Evolutionary conservation across 1,140 invertebrate species (phyloP).

Genomic region (Drosophila mauritiana): DNA sequence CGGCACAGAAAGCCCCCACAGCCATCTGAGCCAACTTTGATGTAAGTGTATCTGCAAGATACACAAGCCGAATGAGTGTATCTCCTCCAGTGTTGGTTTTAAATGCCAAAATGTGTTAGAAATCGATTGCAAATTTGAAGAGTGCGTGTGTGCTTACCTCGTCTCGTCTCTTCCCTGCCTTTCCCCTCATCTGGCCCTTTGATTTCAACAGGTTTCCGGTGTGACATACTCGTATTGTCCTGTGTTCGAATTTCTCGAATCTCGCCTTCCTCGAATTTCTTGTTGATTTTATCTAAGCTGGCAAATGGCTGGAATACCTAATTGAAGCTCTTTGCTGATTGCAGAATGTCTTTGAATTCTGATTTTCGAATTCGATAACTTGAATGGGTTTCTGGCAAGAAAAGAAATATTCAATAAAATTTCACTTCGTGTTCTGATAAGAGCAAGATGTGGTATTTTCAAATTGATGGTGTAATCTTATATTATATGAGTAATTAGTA

Average conservation of each 20-base stretch:
- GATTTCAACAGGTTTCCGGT: constrained; percentile 38
- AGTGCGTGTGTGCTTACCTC: constrained; percentile 6
- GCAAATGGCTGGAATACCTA: constrained; percentile 21
- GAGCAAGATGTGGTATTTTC: not conserved
- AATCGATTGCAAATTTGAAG: constrained; percentile 46
- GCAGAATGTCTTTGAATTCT: constrained; percentile 28
- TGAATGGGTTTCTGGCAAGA: not conserved
- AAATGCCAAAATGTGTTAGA: constrained; percentile 49
- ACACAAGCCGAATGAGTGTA: constrained; percentile 36
- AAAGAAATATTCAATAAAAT: constrained; percentile 3
- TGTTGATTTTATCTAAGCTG: constrained; percentile 40
- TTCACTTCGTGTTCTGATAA: not conserved
- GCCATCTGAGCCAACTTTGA: constrained; percentile 14
- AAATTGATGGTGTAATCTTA: not conserved
- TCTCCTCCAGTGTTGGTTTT: constrained; percentile 23
- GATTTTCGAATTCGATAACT: constrained; percentile 11
- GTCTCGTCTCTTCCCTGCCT: not conserved
- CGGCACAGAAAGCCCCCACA: constrained; percentile 1
- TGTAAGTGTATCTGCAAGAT: constrained; percentile 41
- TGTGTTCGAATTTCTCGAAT: not conserved
- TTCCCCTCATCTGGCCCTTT: not conserved
- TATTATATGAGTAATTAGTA: not conserved
- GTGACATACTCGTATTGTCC: constrained; percentile 20
- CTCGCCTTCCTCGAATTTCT: not conserved
- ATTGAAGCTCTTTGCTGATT: constrained; percentile 29